Evolutionary conservation across 2,113 vertebrate species (phyloP), one percentile per base, ranked within the genome.

Genomic region (Brachypodius melanocephalos): DNA sequence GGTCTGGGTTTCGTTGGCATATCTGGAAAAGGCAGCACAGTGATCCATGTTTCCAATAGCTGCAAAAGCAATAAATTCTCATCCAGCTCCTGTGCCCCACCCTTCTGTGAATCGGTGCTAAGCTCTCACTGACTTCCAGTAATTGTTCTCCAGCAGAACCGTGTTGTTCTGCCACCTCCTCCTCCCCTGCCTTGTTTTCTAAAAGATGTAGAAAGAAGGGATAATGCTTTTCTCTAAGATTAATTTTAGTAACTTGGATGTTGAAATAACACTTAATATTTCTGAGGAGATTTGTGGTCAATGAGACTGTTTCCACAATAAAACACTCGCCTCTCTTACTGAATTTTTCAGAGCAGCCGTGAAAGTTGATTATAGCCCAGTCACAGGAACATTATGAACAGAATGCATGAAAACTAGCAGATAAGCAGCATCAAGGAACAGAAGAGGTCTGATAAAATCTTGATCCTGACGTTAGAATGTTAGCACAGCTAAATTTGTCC

Each of bases 21-120:
- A 15, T 59, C 65, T 85, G 90, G 62, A 66, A 46, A 75, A 85
- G 67, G 34, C 34, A 40, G 58, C 55, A 34, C 6, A 20, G 57
- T 40, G 59, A 63, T 34, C 82, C 13, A 0, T 38, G 65, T 51
- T 92, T 85, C 45, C 8, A 19, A 12, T 46, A 66, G 80, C 75
- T 86, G 85, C 63, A 82, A 94, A 96, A 96, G 71, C 72, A 91
- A 87, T 89, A 88, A 87, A 61, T 73, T 91, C 58, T 88, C 49
- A 34, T 87, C 61, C 61, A 57, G n/a, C 61, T 67, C 17, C 42
- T 59, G 75, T 89, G 79, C 80, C 62, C 76, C 92, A 90, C 96
- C 93, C 92, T 78, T 61, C 51, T 46, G 49, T 5, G 12, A 57
- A 40, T 48, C 40, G 43, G n/a, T 86, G 45, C 42, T 65, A 7